A percentile compares a stretch with the other conserved stretches of the same genome.
phyloP scores from a whole-genome alignment of 35 echinoderm and acorn worm genomes.

The Apostichopus parvimensis region DNA sequence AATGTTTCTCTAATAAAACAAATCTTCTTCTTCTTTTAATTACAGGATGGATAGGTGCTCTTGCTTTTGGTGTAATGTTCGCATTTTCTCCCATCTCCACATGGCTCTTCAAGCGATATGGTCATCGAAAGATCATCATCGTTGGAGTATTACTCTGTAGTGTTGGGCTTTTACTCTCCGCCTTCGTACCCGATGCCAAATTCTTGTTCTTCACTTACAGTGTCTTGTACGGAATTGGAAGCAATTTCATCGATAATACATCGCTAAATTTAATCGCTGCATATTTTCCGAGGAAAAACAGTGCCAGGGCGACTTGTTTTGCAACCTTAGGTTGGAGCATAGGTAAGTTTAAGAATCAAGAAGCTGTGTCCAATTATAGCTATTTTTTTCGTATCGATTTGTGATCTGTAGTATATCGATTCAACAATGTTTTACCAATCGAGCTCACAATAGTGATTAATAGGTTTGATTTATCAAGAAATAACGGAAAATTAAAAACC shows the following conservation, averaged over 20 bases:
- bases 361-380: no score
- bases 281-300: slow-evolving; percentile 97
- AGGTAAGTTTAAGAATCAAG: slow-evolving; percentile 52
- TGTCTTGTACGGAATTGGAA: slow-evolving; percentile 84
- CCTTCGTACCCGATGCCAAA: slow-evolving; percentile 72
- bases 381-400: no score
- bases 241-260: slow-evolving; percentile 94
- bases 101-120: slow-evolving; percentile 95
- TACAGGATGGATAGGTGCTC: slow-evolving; percentile 94
- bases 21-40: not conserved
- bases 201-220: slow-evolving; percentile 90
- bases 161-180: slow-evolving; percentile 72
- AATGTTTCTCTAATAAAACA: no score
- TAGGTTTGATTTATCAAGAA: no score
- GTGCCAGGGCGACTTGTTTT: slow-evolving; percentile 92
- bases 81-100: slow-evolving; percentile 90
- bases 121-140: slow-evolving; percentile 80
- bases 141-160: slow-evolving; percentile 78
- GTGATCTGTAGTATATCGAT: no score
- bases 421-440: no score
- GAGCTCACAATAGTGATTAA: no score
- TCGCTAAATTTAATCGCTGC: slow-evolving; percentile 84
- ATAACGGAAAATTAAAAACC: no score
- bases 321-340: slow-evolving; percentile 97
- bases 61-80: slow-evolving; percentile 94